Evolutionary conservation across 2,797 vertebrate genomes (phyloP).

Genomic region (Antrozous pallidus): DNA sequence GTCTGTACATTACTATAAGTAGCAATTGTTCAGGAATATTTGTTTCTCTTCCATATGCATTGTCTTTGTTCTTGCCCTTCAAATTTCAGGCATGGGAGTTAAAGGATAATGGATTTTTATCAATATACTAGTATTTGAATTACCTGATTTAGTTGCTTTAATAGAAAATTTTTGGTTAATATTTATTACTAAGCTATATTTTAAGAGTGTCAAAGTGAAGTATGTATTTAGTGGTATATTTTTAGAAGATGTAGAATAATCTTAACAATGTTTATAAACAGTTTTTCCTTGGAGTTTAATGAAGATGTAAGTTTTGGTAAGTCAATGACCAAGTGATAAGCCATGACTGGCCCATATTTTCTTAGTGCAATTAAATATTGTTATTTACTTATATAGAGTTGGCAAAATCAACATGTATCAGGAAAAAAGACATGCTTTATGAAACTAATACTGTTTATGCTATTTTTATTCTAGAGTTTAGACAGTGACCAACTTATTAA

Average conservation of each 20-base stretch:
- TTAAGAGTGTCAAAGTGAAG: neutral
- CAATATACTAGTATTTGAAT: neutral
- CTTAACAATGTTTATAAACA: neutral
- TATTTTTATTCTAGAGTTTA: neutral
- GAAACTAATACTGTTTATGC: neutral
- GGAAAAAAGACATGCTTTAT: neutral
- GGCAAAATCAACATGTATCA: neutral
- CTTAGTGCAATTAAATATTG: neutral
- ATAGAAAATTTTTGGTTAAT: neutral
- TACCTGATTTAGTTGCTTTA: neutral
- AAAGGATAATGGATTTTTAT: neutral
- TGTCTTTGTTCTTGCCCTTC: neutral
- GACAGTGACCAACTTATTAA: neutral
- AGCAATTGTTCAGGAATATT: neutral
- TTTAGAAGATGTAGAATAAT: neutral
- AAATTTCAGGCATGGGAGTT: neutral
- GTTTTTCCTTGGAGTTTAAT: neutral
- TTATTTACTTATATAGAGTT: neutral
- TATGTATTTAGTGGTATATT: neutral
- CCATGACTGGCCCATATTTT: neutral
- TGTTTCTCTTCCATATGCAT: neutral
- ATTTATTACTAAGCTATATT: neutral
- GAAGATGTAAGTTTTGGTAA: neutral
- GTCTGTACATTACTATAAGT: neutral
- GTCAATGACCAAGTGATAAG: neutral